Evolutionary conservation across 2,888 invertebrate genomes (phyloP).

Genomic region (Eilema griseolum): DNA sequence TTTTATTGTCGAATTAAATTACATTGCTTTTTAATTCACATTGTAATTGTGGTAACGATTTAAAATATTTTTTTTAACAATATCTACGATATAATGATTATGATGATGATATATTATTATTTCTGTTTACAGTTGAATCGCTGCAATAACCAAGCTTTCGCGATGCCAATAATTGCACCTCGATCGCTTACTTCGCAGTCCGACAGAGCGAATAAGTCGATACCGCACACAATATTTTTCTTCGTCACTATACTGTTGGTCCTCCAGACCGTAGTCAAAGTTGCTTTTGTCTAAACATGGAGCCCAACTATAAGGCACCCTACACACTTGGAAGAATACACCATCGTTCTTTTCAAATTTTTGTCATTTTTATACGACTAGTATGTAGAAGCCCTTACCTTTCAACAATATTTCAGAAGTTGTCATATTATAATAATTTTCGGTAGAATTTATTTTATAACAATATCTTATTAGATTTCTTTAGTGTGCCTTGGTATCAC

Average conservation of each 20-base stretch:
- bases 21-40: no score
- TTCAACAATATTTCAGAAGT: not conserved
- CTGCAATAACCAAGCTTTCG: slow-evolving; percentile 78
- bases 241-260: slow-evolving; percentile 77
- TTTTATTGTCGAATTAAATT: no score
- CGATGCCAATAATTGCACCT: slow-evolving; percentile 65
- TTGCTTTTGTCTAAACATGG: slow-evolving; percentile 64
- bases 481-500: slow-evolving; percentile 13
- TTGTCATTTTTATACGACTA: slow-evolving; percentile 13
- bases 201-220: slow-evolving; percentile 55
- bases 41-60: no score
- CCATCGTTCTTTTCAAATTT: slow-evolving; percentile 10
- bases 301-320: slow-evolving; percentile 26
- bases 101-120: not conserved
- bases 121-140: slow-evolving; percentile 67
- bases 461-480: not conserved
- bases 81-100: no score
- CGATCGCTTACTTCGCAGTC: slow-evolving; percentile 45
- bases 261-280: slow-evolving; percentile 79
- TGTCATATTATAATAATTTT: not conserved
- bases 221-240: slow-evolving; percentile 72
- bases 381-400: not conserved
- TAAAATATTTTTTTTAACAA: no score
- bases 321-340: slow-evolving; percentile 13
- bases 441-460: not conserved